Percentiles rank a stretch among this genome's conserved stretches.
Evolutionary conservation across 2,888 invertebrate species (phyloP).

Genomic region (Nomada goodeniana): DNA sequence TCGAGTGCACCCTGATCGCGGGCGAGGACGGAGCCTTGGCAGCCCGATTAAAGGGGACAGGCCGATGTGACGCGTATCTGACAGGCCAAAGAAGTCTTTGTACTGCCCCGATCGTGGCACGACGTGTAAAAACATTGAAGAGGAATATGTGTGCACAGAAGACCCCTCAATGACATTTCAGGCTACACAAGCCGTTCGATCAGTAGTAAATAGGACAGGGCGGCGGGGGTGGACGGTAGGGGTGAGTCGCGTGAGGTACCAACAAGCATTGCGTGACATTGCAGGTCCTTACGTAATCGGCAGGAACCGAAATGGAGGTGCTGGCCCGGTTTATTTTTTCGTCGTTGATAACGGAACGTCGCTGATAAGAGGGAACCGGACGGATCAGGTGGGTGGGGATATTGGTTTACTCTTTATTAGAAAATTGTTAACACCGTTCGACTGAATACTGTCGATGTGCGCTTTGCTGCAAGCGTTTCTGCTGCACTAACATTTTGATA

Average conservation of each 20-base stretch:
- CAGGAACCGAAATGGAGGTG: conserved; percentile 47
- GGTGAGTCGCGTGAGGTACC: conserved; percentile 50
- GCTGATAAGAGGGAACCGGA: not conserved
- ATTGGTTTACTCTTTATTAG: not conserved
- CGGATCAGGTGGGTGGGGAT: not conserved
- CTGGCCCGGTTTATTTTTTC: conserved; percentile 17
- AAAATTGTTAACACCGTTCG: not conserved
- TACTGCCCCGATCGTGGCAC: not conserved
- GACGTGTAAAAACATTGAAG: conserved; percentile 50
- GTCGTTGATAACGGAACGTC: conserved; percentile 18
- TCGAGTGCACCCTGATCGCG: not conserved
- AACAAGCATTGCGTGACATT: conserved; percentile 62
- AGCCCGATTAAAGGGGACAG: conserved; percentile 32
- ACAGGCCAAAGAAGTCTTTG: not conserved
- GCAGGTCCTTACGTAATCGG: conserved; percentile 68
- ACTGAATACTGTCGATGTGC: not conserved
- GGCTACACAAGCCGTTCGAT: conserved; percentile 60
- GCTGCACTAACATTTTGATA: not conserved
- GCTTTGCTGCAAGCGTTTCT: not conserved
- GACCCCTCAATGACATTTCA: conserved; percentile 53
- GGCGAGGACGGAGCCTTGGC: not conserved
- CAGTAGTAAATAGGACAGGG: conserved; percentile 62
- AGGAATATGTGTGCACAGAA: conserved; percentile 19
- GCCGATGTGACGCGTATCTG: not conserved
- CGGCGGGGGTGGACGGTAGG: conserved; percentile 32